Conservation (phyloP, 2,888 invertebrate species). For the Mythimna lalbum region DNA sequence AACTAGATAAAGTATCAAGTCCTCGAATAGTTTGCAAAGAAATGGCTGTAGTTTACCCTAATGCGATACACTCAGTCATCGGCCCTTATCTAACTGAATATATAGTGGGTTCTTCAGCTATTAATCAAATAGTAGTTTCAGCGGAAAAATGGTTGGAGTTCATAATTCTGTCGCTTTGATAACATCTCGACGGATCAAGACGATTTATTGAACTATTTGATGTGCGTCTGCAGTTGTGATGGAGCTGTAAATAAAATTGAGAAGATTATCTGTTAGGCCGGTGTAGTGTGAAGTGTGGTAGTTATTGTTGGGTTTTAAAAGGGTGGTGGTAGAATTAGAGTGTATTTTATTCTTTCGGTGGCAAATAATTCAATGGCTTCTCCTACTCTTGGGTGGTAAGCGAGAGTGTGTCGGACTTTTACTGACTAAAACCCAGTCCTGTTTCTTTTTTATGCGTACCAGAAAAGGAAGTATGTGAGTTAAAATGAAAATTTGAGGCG, state of each 20-base stretch:
- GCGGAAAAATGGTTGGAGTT: slow-evolving; percentile 61
- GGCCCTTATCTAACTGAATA: slow-evolving; percentile 82
- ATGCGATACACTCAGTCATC: slow-evolving; percentile 84
- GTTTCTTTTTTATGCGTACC: too few relatives aligned
- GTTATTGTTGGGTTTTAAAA: too few relatives aligned
- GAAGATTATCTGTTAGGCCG: neutral
- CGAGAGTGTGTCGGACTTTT: too few relatives aligned
- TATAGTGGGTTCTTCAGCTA: slow-evolving; percentile 75
- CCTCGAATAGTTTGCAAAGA: slow-evolving; percentile 83
- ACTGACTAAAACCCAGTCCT: too few relatives aligned
- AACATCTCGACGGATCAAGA: slow-evolving; percentile 58
- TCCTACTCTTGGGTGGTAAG: too few relatives aligned
- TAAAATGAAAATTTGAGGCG: too few relatives aligned
- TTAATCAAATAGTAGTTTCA: slow-evolving; percentile 77
- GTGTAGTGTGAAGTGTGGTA: too few relatives aligned
- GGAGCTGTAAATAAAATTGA: slow-evolving; percentile 22
- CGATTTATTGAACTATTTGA: slow-evolving; percentile 58
- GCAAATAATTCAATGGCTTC: too few relatives aligned
- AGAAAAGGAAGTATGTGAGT: too few relatives aligned
- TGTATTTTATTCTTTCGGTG: too few relatives aligned
- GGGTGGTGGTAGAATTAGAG: too few relatives aligned
- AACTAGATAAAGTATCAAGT: slow-evolving; percentile 78
- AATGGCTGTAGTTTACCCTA: slow-evolving; percentile 82
- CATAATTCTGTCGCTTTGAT: slow-evolving; percentile 65
- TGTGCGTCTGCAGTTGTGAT: slow-evolving; percentile 33